A percentile compares a stretch with the other conserved stretches of the same genome.
These are phyloP conservation scores for Capitulum mitella DNA, from an alignment of 2,888 invertebrate species.

Conservation along the genomic window DNA sequence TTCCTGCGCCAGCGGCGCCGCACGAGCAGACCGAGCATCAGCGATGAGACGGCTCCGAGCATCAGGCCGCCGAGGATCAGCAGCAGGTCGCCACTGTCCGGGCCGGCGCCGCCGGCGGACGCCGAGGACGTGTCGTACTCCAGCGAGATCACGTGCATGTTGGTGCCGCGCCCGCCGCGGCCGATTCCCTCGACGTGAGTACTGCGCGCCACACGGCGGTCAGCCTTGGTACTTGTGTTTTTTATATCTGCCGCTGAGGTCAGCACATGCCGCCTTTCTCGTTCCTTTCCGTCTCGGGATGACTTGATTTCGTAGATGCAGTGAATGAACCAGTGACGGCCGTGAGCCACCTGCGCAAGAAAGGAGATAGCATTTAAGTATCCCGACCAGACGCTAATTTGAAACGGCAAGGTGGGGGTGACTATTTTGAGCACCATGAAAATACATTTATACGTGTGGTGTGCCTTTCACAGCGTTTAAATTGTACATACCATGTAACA, in stretches of 20 bases:
- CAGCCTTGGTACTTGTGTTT: background rate
- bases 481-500: no score
- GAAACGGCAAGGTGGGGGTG: background rate
- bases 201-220: background rate
- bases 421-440: no score
- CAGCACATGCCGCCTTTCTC: background rate
- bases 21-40: background rate
- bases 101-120: background rate
- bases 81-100: conserved; percentile 3
- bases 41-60: background rate
- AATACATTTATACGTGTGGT: no score
- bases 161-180: background rate
- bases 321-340: conserved; percentile 38
- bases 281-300: background rate
- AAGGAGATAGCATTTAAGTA: no score
- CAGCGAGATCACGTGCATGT: conserved; percentile 18
- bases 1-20: background rate
- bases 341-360: conserved; percentile 36
- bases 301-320: conserved; percentile 37
- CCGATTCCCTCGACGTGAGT: conserved; percentile 8
- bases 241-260: background rate
- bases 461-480: no score
- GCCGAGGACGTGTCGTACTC: background rate
- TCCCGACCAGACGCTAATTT: no score
- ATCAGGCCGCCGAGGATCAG: background rate